Evolutionary conservation across 2,888 invertebrate genomes (phyloP), one percentile per base, ranked within the genome.

Genomic region (Ophonus ardosiacus): DNA sequence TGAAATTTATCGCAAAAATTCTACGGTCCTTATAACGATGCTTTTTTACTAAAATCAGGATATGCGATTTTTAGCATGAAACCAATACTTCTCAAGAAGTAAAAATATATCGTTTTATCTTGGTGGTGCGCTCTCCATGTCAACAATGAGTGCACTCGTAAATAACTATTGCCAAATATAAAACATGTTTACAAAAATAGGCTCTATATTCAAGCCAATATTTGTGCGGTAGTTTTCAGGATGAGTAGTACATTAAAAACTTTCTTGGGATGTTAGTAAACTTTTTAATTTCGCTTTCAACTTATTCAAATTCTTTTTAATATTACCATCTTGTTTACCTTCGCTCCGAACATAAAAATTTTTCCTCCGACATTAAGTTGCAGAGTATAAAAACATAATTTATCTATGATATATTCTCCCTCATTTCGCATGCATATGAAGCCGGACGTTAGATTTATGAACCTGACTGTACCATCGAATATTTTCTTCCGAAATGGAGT

Each of bases 351-450:
- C 24, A 80, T 80, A 81, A 63, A 80, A 81, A 59, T 31, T 59
- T 61, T 63, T 56, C 21, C 38, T 81, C 61, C 80, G 40, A 43
- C 80, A 81, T 81, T 81, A 81, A 81, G 80, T 61, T 81, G 80
- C 80, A 61, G 43, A 63, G 43, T 63, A 63, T 81, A 81, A 81
- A 78, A 81, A 81, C 61, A 81, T 81, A 81, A 81, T 81, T 81
- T 81, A 81, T 81, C 61, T 59, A 81, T 81, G 80, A 81, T 81
- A 81, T 61, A 81, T 81, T 31, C 63, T 63, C 38, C 38, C 21
- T 63, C 80, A 63, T 59, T 63, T 40, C 40, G 80, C 80, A 81
- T 81, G 80, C 80, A 81, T 81, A 81, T 81, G 80, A 81, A 81
- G 59, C 80, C 61, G 80, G 61, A 59, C 80, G 80, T 63, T 61